A percentile compares a stretch with the other conserved stretches of the same genome.
These are phyloP conservation scores for Neodiprion lecontei DNA, from an alignment of 1,140 invertebrate genomes.

Conservation along the genomic window DNA sequence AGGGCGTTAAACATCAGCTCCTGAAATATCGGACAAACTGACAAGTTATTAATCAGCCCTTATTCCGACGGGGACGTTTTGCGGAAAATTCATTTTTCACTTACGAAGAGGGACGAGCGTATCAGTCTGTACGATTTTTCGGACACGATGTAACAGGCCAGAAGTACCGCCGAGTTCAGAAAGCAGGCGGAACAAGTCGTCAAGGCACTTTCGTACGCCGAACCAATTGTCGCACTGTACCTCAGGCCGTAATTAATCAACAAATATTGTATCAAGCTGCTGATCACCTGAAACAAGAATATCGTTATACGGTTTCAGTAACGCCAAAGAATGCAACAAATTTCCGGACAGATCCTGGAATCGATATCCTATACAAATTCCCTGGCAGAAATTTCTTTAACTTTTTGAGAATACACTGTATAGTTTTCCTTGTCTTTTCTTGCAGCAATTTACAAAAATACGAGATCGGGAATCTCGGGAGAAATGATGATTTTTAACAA, in stretches of 20 bases:
- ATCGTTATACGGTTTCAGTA: constrained; percentile 21
- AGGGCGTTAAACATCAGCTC: constrained; percentile 79
- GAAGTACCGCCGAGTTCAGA: constrained; percentile 73
- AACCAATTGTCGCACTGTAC: constrained; percentile 71
- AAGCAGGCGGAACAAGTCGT: constrained; percentile 78
- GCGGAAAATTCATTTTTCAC: constrained; percentile 43
- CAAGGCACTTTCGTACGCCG: constrained; percentile 77
- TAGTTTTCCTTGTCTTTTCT: no score
- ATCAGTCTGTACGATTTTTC: constrained; percentile 76
- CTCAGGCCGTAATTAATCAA: constrained; percentile 76
- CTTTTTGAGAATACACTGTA: no score
- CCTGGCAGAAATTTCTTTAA: not conserved
- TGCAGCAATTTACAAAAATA: no score
- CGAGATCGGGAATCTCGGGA: no score
- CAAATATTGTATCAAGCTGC: constrained; percentile 77
- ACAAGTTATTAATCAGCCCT: constrained; percentile 4
- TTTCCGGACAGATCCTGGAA: constrained; percentile 11
- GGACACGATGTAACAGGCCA: constrained; percentile 78
- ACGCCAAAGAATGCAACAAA: not conserved
- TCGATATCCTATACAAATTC: constrained; percentile 11
- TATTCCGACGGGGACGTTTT: not conserved
- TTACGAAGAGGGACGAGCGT: constrained; percentile 80
- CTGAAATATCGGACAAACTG: constrained; percentile 59
- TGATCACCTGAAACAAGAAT: constrained; percentile 66
- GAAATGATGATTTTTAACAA: no score